phyloP scores from a whole-genome alignment of 2,888 invertebrate genomes.

The Loripinus fragilis region DNA sequence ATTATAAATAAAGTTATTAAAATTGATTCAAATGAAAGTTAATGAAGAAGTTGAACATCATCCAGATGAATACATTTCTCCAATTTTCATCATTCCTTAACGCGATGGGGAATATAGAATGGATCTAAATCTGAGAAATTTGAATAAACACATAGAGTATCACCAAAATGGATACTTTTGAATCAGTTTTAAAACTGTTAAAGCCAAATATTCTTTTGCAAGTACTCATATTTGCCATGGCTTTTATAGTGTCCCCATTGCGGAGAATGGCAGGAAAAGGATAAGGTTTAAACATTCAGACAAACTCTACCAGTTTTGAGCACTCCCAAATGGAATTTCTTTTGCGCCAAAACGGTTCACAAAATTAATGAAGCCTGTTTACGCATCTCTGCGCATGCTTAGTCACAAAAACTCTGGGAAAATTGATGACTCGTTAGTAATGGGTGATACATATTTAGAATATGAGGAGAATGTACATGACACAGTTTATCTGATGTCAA shows the following conservation, averaged over 20 bases:
- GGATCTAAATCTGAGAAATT: conserved; percentile 43
- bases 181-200: conserved; percentile 33
- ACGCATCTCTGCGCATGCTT: conserved; percentile 22
- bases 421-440: no score
- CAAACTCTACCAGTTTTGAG: conserved; percentile 44
- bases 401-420: no score
- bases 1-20: conserved; percentile 34
- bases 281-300: conserved; percentile 41
- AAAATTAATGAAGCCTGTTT: conserved; percentile 61
- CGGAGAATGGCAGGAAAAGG: conserved; percentile 28
- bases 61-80: conserved; percentile 33
- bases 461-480: no score
- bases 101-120: conserved; percentile 35
- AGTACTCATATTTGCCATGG: conserved; percentile 54
- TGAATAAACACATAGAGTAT: conserved; percentile 40
- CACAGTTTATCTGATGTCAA: conserved; percentile 31
- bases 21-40: conserved; percentile 27
- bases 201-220: conserved; percentile 50
- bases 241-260: conserved; percentile 56
- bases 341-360: conserved; percentile 57
- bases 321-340: no score
- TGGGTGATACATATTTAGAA: no score
- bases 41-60: conserved; percentile 37
- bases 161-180: conserved; percentile 54
- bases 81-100: conserved; percentile 42